These are phyloP conservation scores for Bacillus rossius DNA, from an alignment of 1,140 invertebrate species.

Conservation along the genomic window DNA sequence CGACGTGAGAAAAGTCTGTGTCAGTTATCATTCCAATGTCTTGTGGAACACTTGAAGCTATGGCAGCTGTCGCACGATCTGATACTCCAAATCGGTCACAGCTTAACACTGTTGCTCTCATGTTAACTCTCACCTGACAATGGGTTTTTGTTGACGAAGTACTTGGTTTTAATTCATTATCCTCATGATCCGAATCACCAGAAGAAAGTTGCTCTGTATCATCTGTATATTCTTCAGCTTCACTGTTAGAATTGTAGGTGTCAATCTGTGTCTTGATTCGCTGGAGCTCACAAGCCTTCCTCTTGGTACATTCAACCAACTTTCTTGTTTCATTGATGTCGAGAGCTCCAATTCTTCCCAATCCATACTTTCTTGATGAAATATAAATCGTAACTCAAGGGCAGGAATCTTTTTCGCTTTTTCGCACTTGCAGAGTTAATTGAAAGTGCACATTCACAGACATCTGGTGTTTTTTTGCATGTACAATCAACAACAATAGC, in stretches of 20 bases:
- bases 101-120: slow-evolving; percentile 14
- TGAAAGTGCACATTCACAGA: slow-evolving; percentile 2
- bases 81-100: slow-evolving; percentile 31
- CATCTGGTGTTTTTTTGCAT: slow-evolving; percentile 4
- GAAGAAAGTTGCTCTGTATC: background rate
- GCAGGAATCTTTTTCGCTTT: slow-evolving; percentile 5
- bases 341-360: slow-evolving; percentile 4
- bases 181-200: slow-evolving; percentile 1
- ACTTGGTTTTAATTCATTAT: slow-evolving; percentile 7
- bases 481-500: background rate
- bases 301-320: background rate
- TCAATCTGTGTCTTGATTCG: slow-evolving; percentile 1
- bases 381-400: slow-evolving; percentile 1
- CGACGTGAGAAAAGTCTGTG: slow-evolving; percentile 16
- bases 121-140: slow-evolving; percentile 18
- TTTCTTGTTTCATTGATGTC: slow-evolving; percentile 8
- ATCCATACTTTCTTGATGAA: background rate
- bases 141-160: background rate
- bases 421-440: background rate
- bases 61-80: slow-evolving; percentile 29
- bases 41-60: slow-evolving; percentile 27
- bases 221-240: background rate
- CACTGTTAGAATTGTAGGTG: background rate
- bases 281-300: slow-evolving; percentile 6
- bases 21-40: slow-evolving; percentile 19